Percentiles rank a stretch among this genome's conserved stretches.
Conservation (phyloP, 2,888 invertebrate genomes). For the Philereme transversata region DNA sequence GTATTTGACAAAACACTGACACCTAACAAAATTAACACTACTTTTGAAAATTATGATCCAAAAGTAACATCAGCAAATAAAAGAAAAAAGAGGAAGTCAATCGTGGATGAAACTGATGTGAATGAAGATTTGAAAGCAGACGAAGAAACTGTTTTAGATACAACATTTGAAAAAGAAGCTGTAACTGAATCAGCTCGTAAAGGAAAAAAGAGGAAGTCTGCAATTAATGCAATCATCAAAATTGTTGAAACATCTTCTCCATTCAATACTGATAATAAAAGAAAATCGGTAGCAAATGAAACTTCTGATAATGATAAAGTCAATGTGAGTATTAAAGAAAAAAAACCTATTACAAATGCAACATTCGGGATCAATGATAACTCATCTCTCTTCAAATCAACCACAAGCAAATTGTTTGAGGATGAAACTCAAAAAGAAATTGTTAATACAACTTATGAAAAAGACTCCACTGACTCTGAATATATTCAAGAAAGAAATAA, state of each 20-base stretch:
- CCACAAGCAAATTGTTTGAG: not conserved
- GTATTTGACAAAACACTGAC: slow-evolving; percentile 34
- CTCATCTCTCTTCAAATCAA: slow-evolving; percentile 1
- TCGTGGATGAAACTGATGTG: slow-evolving; percentile 6
- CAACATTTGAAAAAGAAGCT: slow-evolving; percentile 23
- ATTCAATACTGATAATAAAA: not conserved
- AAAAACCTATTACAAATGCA: slow-evolving; percentile 7
- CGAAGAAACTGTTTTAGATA: slow-evolving; percentile 14
- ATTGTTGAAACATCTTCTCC: not conserved
- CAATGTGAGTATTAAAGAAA: not conserved
- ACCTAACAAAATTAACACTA: slow-evolving; percentile 16
- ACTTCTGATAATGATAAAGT: slow-evolving; percentile 8
- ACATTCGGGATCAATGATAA: not conserved
- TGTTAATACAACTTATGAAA: slow-evolving; percentile 27
- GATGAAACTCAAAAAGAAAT: slow-evolving; percentile 1
- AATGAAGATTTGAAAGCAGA: slow-evolving; percentile 3
- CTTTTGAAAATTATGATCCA: slow-evolving; percentile 10
- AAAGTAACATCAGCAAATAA: not conserved
- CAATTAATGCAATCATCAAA: not conserved
- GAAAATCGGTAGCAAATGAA: slow-evolving; percentile 5
- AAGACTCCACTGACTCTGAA: slow-evolving; percentile 22
- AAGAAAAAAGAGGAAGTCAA: slow-evolving; percentile 1
- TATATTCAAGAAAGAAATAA: slow-evolving; percentile 2
- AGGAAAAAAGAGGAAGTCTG: slow-evolving; percentile 15
- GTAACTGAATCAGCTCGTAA: not conserved